Evolutionary conservation across 1,140 invertebrate species (phyloP).

Genomic region (Alviniconcha marisindica): DNA sequence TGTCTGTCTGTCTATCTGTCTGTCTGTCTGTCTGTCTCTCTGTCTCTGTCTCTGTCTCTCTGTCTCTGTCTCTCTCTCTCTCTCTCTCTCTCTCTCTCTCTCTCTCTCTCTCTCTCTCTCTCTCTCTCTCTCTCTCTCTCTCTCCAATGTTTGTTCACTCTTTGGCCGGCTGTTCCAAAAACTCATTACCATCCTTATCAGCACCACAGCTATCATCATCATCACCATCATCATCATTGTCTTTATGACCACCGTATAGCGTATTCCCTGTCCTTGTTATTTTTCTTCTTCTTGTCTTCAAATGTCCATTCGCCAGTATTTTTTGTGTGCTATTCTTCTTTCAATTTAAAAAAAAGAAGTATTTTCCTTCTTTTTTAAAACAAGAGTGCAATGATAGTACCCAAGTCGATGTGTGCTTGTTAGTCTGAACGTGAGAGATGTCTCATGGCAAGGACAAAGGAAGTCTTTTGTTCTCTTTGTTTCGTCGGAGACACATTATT

Average conservation of each 20-base stretch:
- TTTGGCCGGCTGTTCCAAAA: background rate
- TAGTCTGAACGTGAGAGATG: no score
- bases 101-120: conserved; percentile 17
- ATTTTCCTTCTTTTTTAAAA: no score
- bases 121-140: conserved; percentile 22
- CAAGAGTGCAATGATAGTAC: no score
- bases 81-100: conserved; percentile 21
- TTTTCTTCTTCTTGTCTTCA: background rate
- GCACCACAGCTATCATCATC: background rate
- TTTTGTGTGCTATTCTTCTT: conserved; percentile 3
- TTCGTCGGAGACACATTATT: conserved; percentile 16
- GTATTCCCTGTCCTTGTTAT: background rate
- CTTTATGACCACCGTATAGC: background rate
- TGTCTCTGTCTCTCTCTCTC: background rate
- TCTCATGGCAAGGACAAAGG: no score
- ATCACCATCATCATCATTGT: no score
- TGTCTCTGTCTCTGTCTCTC: background rate
- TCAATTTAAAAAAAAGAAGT: no score
- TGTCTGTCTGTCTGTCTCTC: no score
- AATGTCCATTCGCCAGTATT: background rate
- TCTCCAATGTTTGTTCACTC: background rate
- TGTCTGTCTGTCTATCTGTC: no score
- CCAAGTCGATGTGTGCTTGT: no score
- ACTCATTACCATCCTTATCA: background rate
- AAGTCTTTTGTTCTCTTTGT: conserved; percentile 28